Base-by-base conservation (phyloP, 2,113 vertebrate genomes). In the Chroicocephalus ridibundus region DNA sequence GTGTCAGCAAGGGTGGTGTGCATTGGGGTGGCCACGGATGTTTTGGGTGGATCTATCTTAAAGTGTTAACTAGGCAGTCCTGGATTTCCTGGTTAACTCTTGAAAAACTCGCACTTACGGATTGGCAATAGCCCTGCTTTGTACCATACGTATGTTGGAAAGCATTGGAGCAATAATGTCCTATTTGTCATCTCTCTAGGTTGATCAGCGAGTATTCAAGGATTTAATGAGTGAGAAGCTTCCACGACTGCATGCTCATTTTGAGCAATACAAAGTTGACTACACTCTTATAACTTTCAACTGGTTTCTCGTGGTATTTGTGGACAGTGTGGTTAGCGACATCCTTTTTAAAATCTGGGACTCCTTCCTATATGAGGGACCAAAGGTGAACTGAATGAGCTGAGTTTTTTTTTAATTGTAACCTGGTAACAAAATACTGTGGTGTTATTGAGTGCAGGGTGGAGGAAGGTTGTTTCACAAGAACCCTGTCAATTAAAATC, bases 271-370 rank as follows among this genome's bases (percentile, higher is more conserved):
- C 97, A 98, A 99, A 88, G 99, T 99, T 5, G 99, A 99, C 95
- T 99, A 98, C 91, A 99, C 99, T 15, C 99, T 99, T 79, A 99
- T 99, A 97, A 99, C 99, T 24, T 99, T 99, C 97, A 99, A 99
- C 98, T 99, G 99, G 99, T 99, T 99, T 92, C 98, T 99, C 58
- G 99, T 99, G 92, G 98, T 99, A 61, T 99, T 99, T 93, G 99
- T 99, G 97, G 99, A 99, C 98, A 99, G 99, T 0, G 99, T 99
- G 52, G 99, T 99, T 90, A 99, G 99, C 25, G 99, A 99, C 96
- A 98, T 99, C 93, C 99, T 99, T 76, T 99, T 99, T 93, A 99
- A 99, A 96, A 99, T 99, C 95, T 99, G 99, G 99, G 99, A 99
- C 70, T 98, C 99, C 25, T 99, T 99, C 96, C 98, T 99, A 4